Evolutionary conservation across 1,140 invertebrate genomes (phyloP), one percentile per base, ranked within the genome.

Genomic region (Chironomus tepperi): DNA sequence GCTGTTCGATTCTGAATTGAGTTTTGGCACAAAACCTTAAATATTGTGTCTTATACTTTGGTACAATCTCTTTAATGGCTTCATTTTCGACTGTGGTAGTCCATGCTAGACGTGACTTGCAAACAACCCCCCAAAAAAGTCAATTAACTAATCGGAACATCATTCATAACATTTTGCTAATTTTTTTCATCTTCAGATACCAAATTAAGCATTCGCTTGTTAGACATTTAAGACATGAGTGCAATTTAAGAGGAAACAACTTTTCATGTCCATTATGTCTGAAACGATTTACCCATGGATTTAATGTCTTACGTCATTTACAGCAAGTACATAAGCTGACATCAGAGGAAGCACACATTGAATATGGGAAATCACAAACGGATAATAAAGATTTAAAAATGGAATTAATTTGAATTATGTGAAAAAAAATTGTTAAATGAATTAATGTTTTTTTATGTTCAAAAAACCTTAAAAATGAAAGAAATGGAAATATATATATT

Each of bases 131-230:
- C 24, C 24, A 34, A 34, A 34, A 34, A 34, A 34, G 24, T 34
- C 1, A 34, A 34, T 34, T 2, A 34, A 34, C 24, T 34, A 34
- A 34, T 34, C 24, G 24, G 5, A 34, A n/a, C n/a, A n/a, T n/a
- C n/a, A n/a, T n/a, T n/a, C 24, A 34, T 34, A 34, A 34, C 24
- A 34, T 34, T n/a, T 34, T 57, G 47, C 5, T 15, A 19, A 70
- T 18, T 19, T 70, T 70, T 70, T 18, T 70, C 18, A 70, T 10
- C 7, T 57, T 18, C 65, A 70, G 65, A 19, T 70, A 70, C 65
- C 65, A 21, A 70, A 70, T 21, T 18, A 70, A 70, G 65, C 65
- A 70, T 19, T 70, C 65, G 18, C 65, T 70, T 10, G 65, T 70
- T n/a, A 16, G 65, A 70, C 65, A 70, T 19, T 21, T 70, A 19